Conservation (phyloP, 23 tunicate genomes). For the Phallusia fumigata region DNA sequence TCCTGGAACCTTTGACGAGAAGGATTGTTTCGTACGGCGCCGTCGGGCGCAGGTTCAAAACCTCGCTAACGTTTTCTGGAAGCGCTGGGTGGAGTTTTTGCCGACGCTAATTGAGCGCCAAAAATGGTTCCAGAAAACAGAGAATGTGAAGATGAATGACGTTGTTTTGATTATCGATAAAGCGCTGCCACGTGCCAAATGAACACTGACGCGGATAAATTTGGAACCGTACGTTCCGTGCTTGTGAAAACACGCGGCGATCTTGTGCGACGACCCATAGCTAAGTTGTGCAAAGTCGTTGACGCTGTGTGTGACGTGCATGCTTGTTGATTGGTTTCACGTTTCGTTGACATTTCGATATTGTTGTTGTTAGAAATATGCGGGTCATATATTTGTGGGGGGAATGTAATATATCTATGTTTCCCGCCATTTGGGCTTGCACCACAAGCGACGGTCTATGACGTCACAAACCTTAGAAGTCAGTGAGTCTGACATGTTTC, state of each 20-base stretch:
- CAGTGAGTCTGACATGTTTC: too few species aligned
- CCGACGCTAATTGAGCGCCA: slow-evolving; percentile 23
- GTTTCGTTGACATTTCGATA: not conserved
- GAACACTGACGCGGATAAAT: not conserved
- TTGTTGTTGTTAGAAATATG: not conserved
- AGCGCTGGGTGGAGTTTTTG: slow-evolving; percentile 29
- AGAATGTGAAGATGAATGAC: slow-evolving; percentile 19
- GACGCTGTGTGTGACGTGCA: slow-evolving; percentile 3
- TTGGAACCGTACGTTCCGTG: slow-evolving; percentile 29
- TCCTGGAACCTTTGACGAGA: slow-evolving; percentile 28
- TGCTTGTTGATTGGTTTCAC: not conserved
- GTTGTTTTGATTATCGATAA: slow-evolving; percentile 19
- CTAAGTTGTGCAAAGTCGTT: slow-evolving; percentile 13
- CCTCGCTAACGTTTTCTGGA: slow-evolving; percentile 32
- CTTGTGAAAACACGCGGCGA: slow-evolving; percentile 16
- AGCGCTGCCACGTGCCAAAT: slow-evolving; percentile 10
- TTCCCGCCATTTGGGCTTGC: not conserved
- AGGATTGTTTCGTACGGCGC: slow-evolving; percentile 20
- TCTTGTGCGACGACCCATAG: slow-evolving; percentile 16
- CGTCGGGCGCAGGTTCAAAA: slow-evolving; percentile 25
- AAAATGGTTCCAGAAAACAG: slow-evolving; percentile 21
- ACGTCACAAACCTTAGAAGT: too few species aligned
- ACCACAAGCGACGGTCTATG: too few species aligned
- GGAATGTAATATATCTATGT: slow-evolving; percentile 20
- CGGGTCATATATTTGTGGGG: slow-evolving; percentile 12